Evolutionary conservation across 2,888 invertebrate genomes (phyloP), one percentile per base, ranked within the genome.

Genomic region (Arge pagana): DNA sequence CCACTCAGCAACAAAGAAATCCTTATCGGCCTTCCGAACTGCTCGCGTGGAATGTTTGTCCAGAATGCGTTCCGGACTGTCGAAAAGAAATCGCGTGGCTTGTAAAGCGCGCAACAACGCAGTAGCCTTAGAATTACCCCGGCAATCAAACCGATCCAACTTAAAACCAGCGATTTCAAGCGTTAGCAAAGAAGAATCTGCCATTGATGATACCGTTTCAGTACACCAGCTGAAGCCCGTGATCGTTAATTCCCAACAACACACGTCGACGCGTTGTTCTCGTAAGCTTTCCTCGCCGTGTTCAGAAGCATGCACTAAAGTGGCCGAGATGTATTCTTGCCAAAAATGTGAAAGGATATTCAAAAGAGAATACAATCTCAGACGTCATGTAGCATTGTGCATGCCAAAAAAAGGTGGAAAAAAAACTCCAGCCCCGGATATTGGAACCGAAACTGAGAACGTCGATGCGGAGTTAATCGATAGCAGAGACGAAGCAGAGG

Each of bases 1-100:
- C 45, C 50, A 42, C 55, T 56, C 31, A 36, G 51, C 56, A 55
- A 55, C 31, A 59, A 58, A 60, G 50, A 57, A 56, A 57, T 58
- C 54, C 43, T 53, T 56, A 19, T 30, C 52, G 23, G 50, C 52
- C 35, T 60, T 43, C 40, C 52, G 52, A 30, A 48, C 56, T 8
- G 50, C 55, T 51, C 48, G 39, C 30, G 48, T 28, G 33, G 23
- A 53, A 51, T 35, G 30, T 50, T 43, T 52, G 23, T 41, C 53
- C 19, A 7, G 36, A 40, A 57, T 41, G 52, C 50, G 41, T 43
- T 8, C 26, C 19, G 23, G 15, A 11, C 36, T 33, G 18, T 18
- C 35, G 30, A 51, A 42, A 23, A 16, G 5, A 30, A 24, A 43
- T 15, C 19, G 33, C 23, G 11, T 18, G 26, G 50, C 23, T n/a